Conservation (phyloP, 2,888 invertebrate genomes). For the Clusia tigrina region DNA sequence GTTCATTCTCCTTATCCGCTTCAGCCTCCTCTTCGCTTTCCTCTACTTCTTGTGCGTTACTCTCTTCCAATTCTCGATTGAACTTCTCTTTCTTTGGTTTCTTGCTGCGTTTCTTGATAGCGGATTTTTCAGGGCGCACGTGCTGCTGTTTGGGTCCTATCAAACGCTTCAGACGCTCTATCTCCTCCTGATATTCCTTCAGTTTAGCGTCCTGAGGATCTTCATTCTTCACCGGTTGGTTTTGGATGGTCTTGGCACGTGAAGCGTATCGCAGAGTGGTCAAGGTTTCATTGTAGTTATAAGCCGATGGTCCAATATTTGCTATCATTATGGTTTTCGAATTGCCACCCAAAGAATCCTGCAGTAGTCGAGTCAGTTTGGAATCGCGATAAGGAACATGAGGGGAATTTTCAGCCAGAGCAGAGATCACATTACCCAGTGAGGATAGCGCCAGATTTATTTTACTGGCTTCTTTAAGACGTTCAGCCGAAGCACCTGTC, state of each 20-base stretch:
- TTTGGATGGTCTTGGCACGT: conserved; percentile 98
- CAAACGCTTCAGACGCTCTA: conserved; percentile 73
- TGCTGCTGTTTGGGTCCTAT: conserved; percentile 64
- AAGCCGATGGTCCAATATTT: conserved; percentile 96
- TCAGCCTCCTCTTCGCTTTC: conserved; percentile 63
- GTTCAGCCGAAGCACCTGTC: conserved; percentile 92
- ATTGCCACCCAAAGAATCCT: conserved; percentile 98
- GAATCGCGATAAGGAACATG: conserved; percentile 98
- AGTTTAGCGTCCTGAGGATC: conserved; percentile 98
- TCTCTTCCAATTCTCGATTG: conserved; percentile 43
- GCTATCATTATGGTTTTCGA: conserved; percentile 99
- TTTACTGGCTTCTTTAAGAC: conserved; percentile 95
- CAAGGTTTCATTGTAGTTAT: conserved; percentile 97
- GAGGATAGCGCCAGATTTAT: conserved; percentile 97
- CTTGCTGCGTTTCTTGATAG: conserved; percentile 45
- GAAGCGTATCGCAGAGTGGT: conserved; percentile 97
- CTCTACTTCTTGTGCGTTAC: conserved; percentile 51
- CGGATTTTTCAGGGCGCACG: conserved; percentile 51
- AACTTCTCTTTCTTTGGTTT: conserved; percentile 54
- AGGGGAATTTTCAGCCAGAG: conserved; percentile 91
- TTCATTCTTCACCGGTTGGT: conserved; percentile 97
- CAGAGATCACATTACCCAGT: conserved; percentile 98
- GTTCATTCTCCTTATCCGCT: conserved; percentile 60
- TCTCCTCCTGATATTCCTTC: conserved; percentile 94
- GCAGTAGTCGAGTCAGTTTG: conserved; percentile 92